Conservation (phyloP, 1,140 invertebrate species). For the Bactericera cockerelli region DNA sequence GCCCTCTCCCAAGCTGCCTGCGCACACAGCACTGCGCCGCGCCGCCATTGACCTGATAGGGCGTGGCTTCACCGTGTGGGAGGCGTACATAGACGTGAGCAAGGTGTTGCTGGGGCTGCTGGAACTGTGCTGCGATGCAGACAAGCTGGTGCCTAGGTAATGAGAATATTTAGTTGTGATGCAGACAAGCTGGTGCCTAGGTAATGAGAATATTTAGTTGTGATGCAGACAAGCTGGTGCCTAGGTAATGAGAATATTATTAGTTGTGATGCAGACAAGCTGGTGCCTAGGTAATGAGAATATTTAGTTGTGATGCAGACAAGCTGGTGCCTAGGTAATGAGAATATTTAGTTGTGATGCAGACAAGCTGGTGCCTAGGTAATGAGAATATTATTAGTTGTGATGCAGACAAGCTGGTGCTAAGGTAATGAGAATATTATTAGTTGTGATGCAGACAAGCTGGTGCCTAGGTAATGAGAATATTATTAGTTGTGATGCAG, state of each 20-base stretch:
- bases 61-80: conserved; percentile 96
- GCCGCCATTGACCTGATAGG: conserved; percentile 94
- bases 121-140: conserved; percentile 86
- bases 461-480: no score
- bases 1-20: conserved; percentile 58
- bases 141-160: conserved; percentile 68
- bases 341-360: no score
- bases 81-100: conserved; percentile 93
- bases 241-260: conserved; percentile 39
- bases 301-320: no score
- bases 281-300: no score
- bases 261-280: no score
- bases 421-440: no score
- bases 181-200: conserved; percentile 28
- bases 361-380: no score
- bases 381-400: no score
- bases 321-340: no score
- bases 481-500: no score
- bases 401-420: no score
- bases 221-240: conserved; percentile 79
- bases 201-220: conserved; percentile 49
- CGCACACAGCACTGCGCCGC: conserved; percentile 74
- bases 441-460: no score
- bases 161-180: conserved; percentile 61
- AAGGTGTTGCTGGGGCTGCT: conserved; percentile 78